A percentile compares a stretch with the other conserved stretches of the same genome.
phyloP scores from a whole-genome alignment of 2,888 invertebrate genomes.

The Trypoxylon attenuatum region DNA sequence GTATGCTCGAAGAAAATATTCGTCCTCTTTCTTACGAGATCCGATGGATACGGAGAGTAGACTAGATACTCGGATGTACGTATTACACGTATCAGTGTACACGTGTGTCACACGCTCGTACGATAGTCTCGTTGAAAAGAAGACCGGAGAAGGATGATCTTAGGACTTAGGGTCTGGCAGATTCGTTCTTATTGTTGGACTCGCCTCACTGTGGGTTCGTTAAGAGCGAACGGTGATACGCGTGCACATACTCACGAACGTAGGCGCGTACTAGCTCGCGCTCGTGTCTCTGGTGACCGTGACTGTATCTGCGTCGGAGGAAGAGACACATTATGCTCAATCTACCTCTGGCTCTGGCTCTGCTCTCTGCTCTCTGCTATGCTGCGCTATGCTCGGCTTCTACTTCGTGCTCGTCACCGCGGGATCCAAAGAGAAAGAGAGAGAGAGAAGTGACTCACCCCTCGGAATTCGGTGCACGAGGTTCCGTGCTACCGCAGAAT shows the following conservation, averaged over 20 bases:
- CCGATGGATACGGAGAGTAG: too few species aligned
- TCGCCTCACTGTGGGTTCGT: slow-evolving; percentile 13
- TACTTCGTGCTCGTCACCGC: slow-evolving; percentile 36
- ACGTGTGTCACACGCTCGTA: too few species aligned
- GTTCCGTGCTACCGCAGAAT: background rate
- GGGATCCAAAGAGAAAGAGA: slow-evolving; percentile 24
- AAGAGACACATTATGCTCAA: slow-evolving; percentile 72
- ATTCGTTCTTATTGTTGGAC: slow-evolving; percentile 20
- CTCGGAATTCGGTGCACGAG: slow-evolving; percentile 13
- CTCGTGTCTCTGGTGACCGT: slow-evolving; percentile 62
- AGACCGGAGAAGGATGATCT: too few species aligned
- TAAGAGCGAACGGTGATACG: slow-evolving; percentile 4
- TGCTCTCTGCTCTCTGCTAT: background rate
- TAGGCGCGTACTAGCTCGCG: slow-evolving; percentile 5
- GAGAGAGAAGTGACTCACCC: slow-evolving; percentile 24
- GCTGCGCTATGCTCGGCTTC: slow-evolving; percentile 55
- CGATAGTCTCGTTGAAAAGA: too few species aligned
- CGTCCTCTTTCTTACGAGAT: too few species aligned
- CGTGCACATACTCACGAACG: background rate
- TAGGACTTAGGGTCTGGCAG: too few species aligned
- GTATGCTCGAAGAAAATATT: too few species aligned
- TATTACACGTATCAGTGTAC: too few species aligned
- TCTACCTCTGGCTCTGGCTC: slow-evolving; percentile 66
- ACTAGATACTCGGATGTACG: too few species aligned
- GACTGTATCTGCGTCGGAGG: slow-evolving; percentile 72